These are phyloP conservation scores for Drosophila nebulosa DNA, from an alignment of 1,140 invertebrate genomes.

Conservation along the genomic window DNA sequence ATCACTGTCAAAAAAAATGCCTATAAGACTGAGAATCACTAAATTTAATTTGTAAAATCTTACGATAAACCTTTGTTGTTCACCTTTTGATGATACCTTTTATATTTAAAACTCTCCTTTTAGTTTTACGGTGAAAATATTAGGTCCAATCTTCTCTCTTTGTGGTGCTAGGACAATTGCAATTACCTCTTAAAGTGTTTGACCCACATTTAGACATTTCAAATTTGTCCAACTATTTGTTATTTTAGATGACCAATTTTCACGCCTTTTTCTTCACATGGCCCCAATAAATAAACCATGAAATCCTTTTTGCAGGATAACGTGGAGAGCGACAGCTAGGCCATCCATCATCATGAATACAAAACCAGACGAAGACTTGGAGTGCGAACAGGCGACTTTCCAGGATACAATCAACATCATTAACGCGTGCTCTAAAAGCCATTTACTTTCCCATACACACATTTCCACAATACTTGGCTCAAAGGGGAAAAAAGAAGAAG, in stretches of 20 bases:
- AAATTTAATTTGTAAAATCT: too few relatives aligned
- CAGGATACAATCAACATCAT: slow-evolving; percentile 73
- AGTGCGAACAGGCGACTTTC: slow-evolving; percentile 24
- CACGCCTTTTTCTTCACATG: slow-evolving; percentile 10
- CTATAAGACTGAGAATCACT: too few relatives aligned
- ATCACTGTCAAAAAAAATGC: too few relatives aligned
- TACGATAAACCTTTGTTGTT: too few relatives aligned
- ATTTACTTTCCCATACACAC: slow-evolving; percentile 55
- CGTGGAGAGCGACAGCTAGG: slow-evolving; percentile 10
- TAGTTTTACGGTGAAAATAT: too few relatives aligned
- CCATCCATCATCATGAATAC: slow-evolving; percentile 73
- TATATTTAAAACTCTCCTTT: too few relatives aligned
- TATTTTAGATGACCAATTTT: not conserved
- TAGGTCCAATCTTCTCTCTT: too few relatives aligned
- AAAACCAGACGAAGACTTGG: slow-evolving; percentile 41
- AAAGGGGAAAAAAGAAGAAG: slow-evolving; percentile 55
- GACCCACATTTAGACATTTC: too few relatives aligned
- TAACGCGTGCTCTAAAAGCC: slow-evolving; percentile 77
- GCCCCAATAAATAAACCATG: slow-evolving; percentile 59
- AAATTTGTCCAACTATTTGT: too few relatives aligned
- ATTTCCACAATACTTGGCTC: slow-evolving; percentile 11
- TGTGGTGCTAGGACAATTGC: too few relatives aligned
- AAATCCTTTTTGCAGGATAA: slow-evolving; percentile 57
- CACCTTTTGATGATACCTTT: too few relatives aligned
- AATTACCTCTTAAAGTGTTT: too few relatives aligned